phyloP scores from a whole-genome alignment of 2,113 vertebrate genomes.

The Corythoichthys intestinalis region DNA sequence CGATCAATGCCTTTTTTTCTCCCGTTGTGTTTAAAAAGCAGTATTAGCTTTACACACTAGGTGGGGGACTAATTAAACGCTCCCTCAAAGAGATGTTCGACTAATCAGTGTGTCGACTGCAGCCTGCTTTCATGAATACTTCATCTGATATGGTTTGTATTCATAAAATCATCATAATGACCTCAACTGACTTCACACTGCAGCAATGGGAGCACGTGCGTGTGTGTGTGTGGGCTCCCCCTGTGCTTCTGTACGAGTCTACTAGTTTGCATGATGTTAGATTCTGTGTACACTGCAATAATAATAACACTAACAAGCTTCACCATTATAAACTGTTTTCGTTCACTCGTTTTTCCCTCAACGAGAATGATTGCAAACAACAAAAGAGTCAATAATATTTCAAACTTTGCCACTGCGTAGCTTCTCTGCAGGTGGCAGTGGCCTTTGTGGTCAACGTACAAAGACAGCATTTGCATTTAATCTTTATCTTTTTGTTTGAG shows the following conservation, averaged over 20 bases:
- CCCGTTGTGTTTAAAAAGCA: constrained; percentile 37
- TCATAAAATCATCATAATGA: constrained; percentile 51
- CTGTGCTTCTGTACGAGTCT: not conserved
- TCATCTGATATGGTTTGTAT: constrained; percentile 49
- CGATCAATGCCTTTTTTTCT: constrained; percentile 52
- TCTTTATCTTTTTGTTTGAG: too few species aligned
- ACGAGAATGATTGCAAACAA: not conserved
- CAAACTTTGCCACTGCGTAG: not conserved
- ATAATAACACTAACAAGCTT: constrained; percentile 2
- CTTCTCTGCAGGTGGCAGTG: not conserved
- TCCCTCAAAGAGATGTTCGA: constrained; percentile 37
- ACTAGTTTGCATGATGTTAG: constrained; percentile 8
- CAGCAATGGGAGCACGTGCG: constrained; percentile 21
- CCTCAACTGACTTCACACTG: constrained; percentile 45
- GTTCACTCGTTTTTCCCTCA: not conserved
- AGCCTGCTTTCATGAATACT: constrained; percentile 44
- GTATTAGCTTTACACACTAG: constrained; percentile 13
- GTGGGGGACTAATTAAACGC: constrained; percentile 48
- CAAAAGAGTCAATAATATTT: not conserved
- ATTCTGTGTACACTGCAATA: not conserved
- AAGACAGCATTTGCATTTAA: too few species aligned
- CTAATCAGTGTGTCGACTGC: constrained; percentile 28
- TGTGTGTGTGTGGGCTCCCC: not conserved
- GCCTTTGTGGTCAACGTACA: not conserved
- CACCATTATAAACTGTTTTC: not conserved